Evolutionary conservation across 2,113 vertebrate species (phyloP).

Genomic region (Pelecanoides urinatrix): DNA sequence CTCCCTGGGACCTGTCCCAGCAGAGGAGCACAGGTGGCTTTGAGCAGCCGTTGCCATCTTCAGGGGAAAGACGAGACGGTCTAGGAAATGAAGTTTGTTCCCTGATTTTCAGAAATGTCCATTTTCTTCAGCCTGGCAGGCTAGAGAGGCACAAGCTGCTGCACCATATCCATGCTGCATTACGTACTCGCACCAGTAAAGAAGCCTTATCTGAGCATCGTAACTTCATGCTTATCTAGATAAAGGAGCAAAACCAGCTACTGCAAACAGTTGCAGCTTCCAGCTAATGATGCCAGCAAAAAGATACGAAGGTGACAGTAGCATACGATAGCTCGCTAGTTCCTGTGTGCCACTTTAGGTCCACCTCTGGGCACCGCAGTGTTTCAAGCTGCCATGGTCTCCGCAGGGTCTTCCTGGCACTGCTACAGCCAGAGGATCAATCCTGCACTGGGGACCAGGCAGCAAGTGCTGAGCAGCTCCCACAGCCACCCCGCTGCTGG

Average conservation of each 20-base stretch:
- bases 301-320: neutral
- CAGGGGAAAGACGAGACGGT: fast-evolving
- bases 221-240: neutral
- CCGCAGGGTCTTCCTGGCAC: neutral
- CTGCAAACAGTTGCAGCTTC: neutral
- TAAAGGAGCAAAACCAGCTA: neutral
- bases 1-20: neutral
- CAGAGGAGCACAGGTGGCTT: neutral
- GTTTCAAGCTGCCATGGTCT: neutral
- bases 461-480: neutral
- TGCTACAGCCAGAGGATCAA: neutral
- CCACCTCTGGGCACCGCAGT: fast-evolving
- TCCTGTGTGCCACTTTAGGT: neutral
- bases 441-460: neutral
- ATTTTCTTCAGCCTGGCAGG: neutral
- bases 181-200: neutral
- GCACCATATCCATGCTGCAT: neutral
- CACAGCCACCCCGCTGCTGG: neutral
- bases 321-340: fast-evolving
- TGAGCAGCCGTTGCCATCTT: fast-evolving
- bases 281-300: neutral
- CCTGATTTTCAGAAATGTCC: neutral
- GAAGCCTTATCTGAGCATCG: neutral
- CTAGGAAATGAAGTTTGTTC: neutral
- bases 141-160: neutral